Evolutionary conservation across 2,888 invertebrate species (phyloP), one percentile per base, ranked within the genome.

Genomic region (Trypoxylon attenuatum): DNA sequence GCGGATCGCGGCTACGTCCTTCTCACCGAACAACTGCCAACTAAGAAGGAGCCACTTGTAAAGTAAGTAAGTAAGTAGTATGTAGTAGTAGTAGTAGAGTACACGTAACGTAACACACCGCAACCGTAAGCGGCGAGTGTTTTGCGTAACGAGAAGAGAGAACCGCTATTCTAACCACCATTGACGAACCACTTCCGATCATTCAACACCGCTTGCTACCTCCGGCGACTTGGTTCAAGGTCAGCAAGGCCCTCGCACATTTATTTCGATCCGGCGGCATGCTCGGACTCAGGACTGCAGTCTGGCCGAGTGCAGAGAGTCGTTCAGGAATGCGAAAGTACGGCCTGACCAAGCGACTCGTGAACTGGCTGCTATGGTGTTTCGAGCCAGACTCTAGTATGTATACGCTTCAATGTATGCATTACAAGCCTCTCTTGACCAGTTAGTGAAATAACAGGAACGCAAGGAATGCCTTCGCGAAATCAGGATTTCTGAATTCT

Each of bases 121-220:
- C 21, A 29, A 21, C 49, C 59, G 33, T 64, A 42, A 59, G 46
- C 66, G 59, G 23, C 25, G 46, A 58, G 56, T 66, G 65, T 70
- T 79, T 79, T 73, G 71, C 74, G 76, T 77, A 81, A 76, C 64
- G 51, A 70, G 67, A n/a, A n/a, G n/a, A n/a, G n/a, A n/a, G n/a
- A 74, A 54, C 72, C 76, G 72, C 69, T 68, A 64, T 46, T 49
- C 49, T 57, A 58, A 71, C 64, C 64, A 15, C 56, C 71, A 73
- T 71, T 72, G 70, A 81, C 76, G 72, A 76, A 68, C 65, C 62
- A 78, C 79, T 81, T 81, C 81, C 80, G 78, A 79, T 65, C 65
- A 69, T 63, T 72, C 56, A 63, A 73, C 65, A 66, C 1, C 13
- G 56, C 63, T 46, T 39, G 51, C 53, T 47, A 50, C 51, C 56